phyloP scores from a whole-genome alignment of 1,140 invertebrate species.

The Neoseiulus cucumeris region DNA sequence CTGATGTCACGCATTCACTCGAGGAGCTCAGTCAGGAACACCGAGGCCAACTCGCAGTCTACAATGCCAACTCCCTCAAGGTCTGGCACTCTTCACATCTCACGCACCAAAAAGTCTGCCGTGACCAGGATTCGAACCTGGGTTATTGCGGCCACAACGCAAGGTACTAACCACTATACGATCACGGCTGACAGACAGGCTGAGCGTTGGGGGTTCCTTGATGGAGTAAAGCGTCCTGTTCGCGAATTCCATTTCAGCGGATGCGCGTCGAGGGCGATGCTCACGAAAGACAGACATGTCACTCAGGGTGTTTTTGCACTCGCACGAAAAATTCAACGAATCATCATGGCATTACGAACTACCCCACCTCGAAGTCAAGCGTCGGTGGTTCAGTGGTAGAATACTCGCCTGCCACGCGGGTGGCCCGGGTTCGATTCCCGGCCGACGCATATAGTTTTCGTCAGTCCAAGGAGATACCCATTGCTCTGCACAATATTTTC shows the following conservation, averaged over 20 bases:
- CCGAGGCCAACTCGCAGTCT: too few species aligned
- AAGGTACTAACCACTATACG: constrained; percentile 73
- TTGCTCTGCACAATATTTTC: background rate
- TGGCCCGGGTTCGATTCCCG: constrained; percentile 35
- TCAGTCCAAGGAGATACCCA: background rate
- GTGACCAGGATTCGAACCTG: constrained; percentile 80
- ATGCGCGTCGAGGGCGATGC: background rate
- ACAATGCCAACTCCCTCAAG: too few species aligned
- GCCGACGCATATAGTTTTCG: constrained; percentile 26
- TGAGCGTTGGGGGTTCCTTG: background rate
- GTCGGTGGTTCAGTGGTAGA: constrained; percentile 36
- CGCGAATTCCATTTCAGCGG: background rate
- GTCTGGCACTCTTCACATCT: too few species aligned
- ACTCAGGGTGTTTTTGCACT: background rate
- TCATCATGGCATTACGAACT: background rate
- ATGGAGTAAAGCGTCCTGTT: background rate
- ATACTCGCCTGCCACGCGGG: constrained; percentile 35
- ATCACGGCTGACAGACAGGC: constrained; percentile 40
- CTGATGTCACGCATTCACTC: too few species aligned
- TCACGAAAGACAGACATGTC: background rate
- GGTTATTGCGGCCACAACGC: constrained; percentile 75
- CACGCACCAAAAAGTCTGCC: constrained; percentile 38
- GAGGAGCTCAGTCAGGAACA: too few species aligned
- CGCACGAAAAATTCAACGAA: background rate
- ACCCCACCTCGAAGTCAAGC: constrained; percentile 18